Percentiles rank a stretch among this genome's conserved stretches.
Conservation (phyloP, 1,140 invertebrate genomes). For the Bactericera cockerelli region DNA sequence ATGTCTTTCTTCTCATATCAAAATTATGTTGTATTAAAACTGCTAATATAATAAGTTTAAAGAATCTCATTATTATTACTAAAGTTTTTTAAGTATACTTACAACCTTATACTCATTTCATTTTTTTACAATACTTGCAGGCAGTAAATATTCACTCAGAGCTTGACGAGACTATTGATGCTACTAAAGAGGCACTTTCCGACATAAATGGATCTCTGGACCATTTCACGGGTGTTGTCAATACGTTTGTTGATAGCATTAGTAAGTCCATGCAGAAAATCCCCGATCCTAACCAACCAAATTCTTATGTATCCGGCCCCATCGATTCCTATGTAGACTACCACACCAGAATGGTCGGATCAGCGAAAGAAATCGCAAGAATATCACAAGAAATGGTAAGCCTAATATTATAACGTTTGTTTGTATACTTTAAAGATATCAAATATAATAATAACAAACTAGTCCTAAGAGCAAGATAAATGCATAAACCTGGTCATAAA, state of each 20-base stretch:
- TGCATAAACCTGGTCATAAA: too few species aligned
- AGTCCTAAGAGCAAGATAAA: too few species aligned
- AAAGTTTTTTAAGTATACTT: too few species aligned
- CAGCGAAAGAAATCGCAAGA: conserved; percentile 83
- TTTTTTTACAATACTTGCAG: conserved; percentile 28
- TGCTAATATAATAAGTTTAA: too few species aligned
- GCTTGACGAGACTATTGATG: conserved; percentile 65
- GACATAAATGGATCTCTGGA: conserved; percentile 71
- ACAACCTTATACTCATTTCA: too few species aligned
- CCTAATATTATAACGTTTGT: neutral
- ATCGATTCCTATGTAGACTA: conserved; percentile 78
- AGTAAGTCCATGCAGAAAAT: conserved; percentile 62
- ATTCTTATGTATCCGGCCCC: conserved; percentile 17
- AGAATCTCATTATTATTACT: too few species aligned
- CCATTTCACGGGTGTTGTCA: conserved; percentile 65
- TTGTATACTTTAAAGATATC: too few species aligned
- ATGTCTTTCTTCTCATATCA: too few species aligned
- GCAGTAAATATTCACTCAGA: conserved; percentile 61
- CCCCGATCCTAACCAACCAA: conserved; percentile 42
- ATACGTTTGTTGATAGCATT: conserved; percentile 78
- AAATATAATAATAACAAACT: too few species aligned
- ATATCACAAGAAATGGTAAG: conserved; percentile 84
- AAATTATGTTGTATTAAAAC: too few species aligned
- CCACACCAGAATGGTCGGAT: conserved; percentile 89
- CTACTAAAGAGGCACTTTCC: conserved; percentile 59